Evolutionary conservation across 2,888 invertebrate species (phyloP), one percentile per base, ranked within the genome.

Genomic region (Lithosia quadra): DNA sequence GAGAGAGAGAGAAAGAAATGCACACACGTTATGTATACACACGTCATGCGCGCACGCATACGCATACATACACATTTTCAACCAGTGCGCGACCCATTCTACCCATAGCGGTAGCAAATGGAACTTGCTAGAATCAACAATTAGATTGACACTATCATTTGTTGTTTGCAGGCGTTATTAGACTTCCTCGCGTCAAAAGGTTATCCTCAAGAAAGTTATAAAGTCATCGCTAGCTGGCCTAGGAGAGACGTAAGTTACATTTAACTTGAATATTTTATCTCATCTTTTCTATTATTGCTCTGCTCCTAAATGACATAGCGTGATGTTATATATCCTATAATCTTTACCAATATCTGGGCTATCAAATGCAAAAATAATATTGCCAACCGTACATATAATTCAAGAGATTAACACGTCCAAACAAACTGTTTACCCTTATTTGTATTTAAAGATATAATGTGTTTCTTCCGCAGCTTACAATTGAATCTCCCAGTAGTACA

Each of bases 191-290:
- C 97, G 69, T 98, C 98, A 60, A 96, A 98, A 94, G 99, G 99
- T 71, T 99, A 97, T 93, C 97, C 98, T 75, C 96, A 96, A 81
- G 97, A 97, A 83, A 98, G 98, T 88, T 99, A 97, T 90, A 99
- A 99, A 96, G 97, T 99, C 72, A 97, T 99, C 84, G 97, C 98
- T 83, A 98, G 98, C 91, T 99, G 98, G 98, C 99, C 99, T 88
- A 96, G 99, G 88, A 97, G 97, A 96, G 99, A 99, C 96, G 98
- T 99, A 95, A 97, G 98, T 97, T 81, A 22, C 0, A 63, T 63
- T n/a, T 22, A 8, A 34, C 18, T 18, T 4, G 4, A 9, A 15
- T 24, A n/a, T n/a, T 24, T n/a, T n/a, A n/a, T n/a, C n/a, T n/a
- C n/a, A n/a, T n/a, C n/a, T n/a, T n/a, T n/a, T n/a, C n/a, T n/a